Percentiles rank a stretch among this genome's conserved stretches.
phyloP scores from a whole-genome alignment of 2,113 vertebrate genomes.

The Lontra canadensis region DNA sequence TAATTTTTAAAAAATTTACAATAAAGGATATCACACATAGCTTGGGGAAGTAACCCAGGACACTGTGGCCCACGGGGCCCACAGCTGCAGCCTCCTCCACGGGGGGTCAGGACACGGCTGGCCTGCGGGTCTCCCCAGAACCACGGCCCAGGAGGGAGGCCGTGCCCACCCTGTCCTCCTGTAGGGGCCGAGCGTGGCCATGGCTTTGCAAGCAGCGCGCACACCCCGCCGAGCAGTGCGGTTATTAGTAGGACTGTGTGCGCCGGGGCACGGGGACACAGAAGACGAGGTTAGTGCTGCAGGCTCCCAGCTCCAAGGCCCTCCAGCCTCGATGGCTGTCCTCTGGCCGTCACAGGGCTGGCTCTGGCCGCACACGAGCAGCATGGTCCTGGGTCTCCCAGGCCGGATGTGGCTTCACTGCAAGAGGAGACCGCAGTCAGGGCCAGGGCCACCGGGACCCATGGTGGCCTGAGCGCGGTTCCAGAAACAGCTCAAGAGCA shows the following conservation, averaged over 20 bases:
- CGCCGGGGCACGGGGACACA: fast-evolving
- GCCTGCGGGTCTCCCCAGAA: background rate
- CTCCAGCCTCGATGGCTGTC: background rate
- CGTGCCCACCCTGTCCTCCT: fast-evolving
- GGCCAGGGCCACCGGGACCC: fast-evolving
- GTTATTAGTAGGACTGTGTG: background rate
- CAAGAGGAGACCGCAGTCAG: background rate
- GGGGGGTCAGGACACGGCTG: background rate
- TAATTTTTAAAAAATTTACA: conserved; percentile 73
- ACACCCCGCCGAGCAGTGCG: fast-evolving
- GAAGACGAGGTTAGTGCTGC: background rate
- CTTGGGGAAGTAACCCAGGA: background rate
- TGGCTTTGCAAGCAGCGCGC: background rate
- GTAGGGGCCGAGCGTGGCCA: background rate
- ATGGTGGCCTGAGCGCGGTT: too few relatives aligned
- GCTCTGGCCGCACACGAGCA: background rate
- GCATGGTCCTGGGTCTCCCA: background rate
- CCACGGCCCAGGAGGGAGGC: background rate
- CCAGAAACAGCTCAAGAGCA: background rate
- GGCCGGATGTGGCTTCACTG: conserved; percentile 40
- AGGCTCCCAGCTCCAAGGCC: background rate
- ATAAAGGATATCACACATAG: conserved; percentile 48
- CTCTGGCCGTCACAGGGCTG: background rate
- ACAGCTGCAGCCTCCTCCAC: background rate
- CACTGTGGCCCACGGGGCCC: fast-evolving